Conservation (phyloP, 1,140 invertebrate genomes). For the Aphelinus certus region DNA sequence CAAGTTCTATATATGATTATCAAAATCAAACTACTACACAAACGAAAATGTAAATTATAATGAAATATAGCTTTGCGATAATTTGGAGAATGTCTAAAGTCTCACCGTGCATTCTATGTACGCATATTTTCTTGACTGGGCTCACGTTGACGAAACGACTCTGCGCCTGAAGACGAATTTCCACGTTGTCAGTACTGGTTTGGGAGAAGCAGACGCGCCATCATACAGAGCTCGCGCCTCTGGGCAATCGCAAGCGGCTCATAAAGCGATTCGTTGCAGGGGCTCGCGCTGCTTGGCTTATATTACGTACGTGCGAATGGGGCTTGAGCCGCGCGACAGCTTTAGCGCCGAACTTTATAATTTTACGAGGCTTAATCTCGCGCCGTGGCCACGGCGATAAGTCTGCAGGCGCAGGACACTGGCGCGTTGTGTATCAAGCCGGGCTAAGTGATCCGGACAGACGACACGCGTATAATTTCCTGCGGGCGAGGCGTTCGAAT, state of each 20-base stretch:
- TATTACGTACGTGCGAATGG: conserved; percentile 55
- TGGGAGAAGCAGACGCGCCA: no score
- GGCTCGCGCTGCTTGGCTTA: conserved; percentile 43
- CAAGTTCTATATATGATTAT: no score
- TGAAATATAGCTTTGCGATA: not conserved
- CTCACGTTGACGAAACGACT: no score
- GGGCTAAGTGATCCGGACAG: not conserved
- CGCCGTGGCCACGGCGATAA: conserved; percentile 42
- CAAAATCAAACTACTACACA: no score
- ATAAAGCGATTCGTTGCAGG: conserved; percentile 53
- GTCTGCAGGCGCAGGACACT: conserved; percentile 31
- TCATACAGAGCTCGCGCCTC: conserved; percentile 3
- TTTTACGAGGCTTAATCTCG: conserved; percentile 57
- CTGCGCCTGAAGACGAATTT: no score
- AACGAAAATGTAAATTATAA: not conserved
- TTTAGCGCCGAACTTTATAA: conserved; percentile 55
- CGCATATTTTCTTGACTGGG: no score
- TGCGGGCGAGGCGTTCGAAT: conserved; percentile 20
- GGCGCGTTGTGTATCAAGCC: not conserved
- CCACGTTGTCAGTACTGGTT: no score
- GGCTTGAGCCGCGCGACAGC: conserved; percentile 45
- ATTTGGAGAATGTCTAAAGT: not conserved
- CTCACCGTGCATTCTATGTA: no score
- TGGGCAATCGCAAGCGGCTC: conserved; percentile 36
- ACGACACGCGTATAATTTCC: conserved; percentile 44